phyloP scores from a whole-genome alignment of 2,113 vertebrate species.

The Pontoporia blainvillei region DNA sequence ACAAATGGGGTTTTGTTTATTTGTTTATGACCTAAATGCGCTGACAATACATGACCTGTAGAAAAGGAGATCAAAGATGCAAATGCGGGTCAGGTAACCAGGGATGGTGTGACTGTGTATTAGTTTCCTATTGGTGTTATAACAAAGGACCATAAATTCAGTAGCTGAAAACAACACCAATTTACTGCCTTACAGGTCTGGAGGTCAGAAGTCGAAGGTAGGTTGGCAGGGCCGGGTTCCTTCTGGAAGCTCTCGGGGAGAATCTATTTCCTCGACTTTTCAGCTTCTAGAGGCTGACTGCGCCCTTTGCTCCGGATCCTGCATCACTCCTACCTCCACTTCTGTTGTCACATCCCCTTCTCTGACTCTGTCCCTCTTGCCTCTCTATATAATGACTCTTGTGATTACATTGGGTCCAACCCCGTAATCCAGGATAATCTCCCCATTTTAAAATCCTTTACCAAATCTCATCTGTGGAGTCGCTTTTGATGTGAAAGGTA shows the following conservation, averaged over 20 bases:
- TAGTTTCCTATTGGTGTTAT: neutral
- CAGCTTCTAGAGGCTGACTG: neutral
- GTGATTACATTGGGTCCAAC: neutral
- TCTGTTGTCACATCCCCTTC: neutral
- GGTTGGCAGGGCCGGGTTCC: neutral
- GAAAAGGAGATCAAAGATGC: neutral
- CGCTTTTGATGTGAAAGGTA: neutral
- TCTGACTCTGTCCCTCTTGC: neutral
- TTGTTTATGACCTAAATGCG: neutral
- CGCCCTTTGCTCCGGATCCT: neutral
- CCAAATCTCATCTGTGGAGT: neutral
- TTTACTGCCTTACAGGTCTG: neutral
- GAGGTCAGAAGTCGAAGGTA: neutral
- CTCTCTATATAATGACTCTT: neutral
- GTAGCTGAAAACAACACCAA: neutral
- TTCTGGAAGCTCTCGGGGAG: neutral
- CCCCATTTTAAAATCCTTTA: neutral
- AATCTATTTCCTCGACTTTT: neutral
- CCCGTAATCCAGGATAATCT: neutral
- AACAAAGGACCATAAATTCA: neutral
- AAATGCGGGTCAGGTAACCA: neutral
- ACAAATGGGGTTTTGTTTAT: neutral
- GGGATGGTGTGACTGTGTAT: neutral
- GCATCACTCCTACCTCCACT: neutral
- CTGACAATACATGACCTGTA: neutral